Evolutionary conservation across 2,113 vertebrate genomes (phyloP), one percentile per base, ranked within the genome.

Genomic region (Vidua chalybeata): DNA sequence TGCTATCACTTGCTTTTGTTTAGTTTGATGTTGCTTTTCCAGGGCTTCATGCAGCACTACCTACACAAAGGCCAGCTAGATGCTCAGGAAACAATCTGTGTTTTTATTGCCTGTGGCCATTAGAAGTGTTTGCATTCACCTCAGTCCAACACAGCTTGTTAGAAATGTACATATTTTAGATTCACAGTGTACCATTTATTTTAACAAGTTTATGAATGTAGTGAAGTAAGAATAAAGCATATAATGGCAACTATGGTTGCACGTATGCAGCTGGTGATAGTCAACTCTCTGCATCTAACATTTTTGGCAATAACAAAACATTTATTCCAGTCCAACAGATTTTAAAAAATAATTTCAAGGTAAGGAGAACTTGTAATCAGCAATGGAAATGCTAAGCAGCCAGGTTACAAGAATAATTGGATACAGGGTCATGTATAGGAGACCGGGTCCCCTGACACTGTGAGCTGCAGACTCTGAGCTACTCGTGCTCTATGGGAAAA

Each of bases 361-460:
- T 89, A 89, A 75, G 23, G 33, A 28, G 22, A 21, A 52, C 54
- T 21, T 58, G 49, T 55, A 69, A 85, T 82, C 67, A 72, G 81
- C 33, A 76, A 35, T 31, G 26, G 62, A 66, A 96, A 89, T 1
- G 0, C 31, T 58, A 58, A 85, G 54, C 41, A 89, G 72, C 19
- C 48, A 88, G 61, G 69, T 89, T 71, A 91, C 11, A 31, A 43
- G 81, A n/a, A 89, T 91, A 94, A 94, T 49, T 94, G 72, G 56
- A 78, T 49, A 81, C 45, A 64, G 41, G 64, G 84, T 59, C 84
- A 48, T 13, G 55, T 87, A 61, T 35, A 84, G 61, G 61, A 68
- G 58, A 81, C 30, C 20, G 56, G 37, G 69, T 64, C 19, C 69
- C 82, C 77, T 75, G 69, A 30, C 69, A 87, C 73, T 54, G 41